These are phyloP conservation scores for Cheilosia urbana DNA, from an alignment of 2,888 invertebrate species.

Conservation along the genomic window DNA sequence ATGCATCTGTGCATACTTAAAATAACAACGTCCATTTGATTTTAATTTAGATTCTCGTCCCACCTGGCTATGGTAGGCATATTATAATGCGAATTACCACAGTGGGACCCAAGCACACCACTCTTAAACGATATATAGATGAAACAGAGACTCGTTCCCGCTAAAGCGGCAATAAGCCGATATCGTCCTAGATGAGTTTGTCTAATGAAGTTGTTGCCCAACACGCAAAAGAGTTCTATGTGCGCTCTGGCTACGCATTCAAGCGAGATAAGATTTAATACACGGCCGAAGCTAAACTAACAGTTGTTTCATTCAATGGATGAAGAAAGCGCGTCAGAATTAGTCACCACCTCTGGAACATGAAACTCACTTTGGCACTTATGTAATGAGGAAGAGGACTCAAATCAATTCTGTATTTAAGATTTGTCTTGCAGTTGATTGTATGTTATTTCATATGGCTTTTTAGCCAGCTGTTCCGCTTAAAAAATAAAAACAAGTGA, in stretches of 20 bases:
- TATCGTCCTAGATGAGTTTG: conserved; percentile 11
- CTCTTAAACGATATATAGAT: neutral
- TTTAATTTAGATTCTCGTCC: conserved; percentile 44
- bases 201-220: conserved; percentile 41
- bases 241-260: conserved; percentile 39
- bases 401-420: conserved; percentile 39
- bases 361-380: conserved; percentile 42
- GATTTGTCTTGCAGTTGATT: conserved; percentile 37
- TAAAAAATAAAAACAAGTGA: neutral
- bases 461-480: neutral
- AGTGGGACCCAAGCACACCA: neutral
- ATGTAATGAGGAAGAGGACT: conserved; percentile 34
- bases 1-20: conserved; percentile 44
- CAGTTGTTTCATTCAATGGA: conserved; percentile 9
- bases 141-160: conserved; percentile 6
- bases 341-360: conserved; percentile 6
- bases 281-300: conserved; percentile 14
- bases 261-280: conserved; percentile 30
- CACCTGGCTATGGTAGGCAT: conserved; percentile 14
- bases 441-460: neutral
- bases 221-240: conserved; percentile 42
- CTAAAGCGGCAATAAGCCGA: conserved; percentile 34
- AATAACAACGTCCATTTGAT: conserved; percentile 48
- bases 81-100: conserved; percentile 19
- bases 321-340: conserved; percentile 51